These are phyloP conservation scores for Lepidochitona cinerea DNA, from an alignment of 2,888 invertebrate genomes.

Conservation along the genomic window DNA sequence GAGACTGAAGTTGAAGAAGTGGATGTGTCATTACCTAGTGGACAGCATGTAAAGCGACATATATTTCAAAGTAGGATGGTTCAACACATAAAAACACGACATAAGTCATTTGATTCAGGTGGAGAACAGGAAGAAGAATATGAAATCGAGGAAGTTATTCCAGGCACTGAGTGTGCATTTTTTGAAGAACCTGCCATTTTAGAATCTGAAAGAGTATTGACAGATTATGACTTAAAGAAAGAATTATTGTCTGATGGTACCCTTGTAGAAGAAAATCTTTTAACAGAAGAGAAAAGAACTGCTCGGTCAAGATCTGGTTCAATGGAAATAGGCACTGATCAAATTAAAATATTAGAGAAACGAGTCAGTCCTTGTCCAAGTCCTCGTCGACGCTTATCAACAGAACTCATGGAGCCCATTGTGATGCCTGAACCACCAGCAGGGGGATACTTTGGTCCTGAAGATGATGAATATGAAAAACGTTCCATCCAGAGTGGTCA, in stretches of 20 bases:
- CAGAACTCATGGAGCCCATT: background rate
- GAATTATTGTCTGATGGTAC: constrained; percentile 45
- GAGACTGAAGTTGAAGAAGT: constrained; percentile 34
- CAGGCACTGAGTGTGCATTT: constrained; percentile 4
- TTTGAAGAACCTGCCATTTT: background rate
- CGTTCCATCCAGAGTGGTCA: background rate
- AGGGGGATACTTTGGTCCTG: background rate
- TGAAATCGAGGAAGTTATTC: background rate
- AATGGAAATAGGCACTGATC: constrained; percentile 23
- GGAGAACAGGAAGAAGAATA: background rate
- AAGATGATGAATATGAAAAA: background rate
- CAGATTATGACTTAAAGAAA: constrained; percentile 37
- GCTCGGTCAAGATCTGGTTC: constrained; percentile 45
- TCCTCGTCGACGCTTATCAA: constrained; percentile 27
- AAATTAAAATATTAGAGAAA: background rate
- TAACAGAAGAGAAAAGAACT: constrained; percentile 37
- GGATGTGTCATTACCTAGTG: constrained; percentile 41
- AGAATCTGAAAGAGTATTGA: constrained; percentile 18
- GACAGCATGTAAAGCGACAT: constrained; percentile 32
- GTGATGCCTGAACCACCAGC: background rate
- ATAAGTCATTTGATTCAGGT: background rate
- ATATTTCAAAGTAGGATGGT: constrained; percentile 16
- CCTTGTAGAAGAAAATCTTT: constrained; percentile 35
- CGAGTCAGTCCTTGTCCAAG: constrained; percentile 15
- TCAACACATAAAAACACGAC: constrained; percentile 1